Conservation (phyloP, 2,113 vertebrate species). For the Ibidorhyncha struthersii region DNA sequence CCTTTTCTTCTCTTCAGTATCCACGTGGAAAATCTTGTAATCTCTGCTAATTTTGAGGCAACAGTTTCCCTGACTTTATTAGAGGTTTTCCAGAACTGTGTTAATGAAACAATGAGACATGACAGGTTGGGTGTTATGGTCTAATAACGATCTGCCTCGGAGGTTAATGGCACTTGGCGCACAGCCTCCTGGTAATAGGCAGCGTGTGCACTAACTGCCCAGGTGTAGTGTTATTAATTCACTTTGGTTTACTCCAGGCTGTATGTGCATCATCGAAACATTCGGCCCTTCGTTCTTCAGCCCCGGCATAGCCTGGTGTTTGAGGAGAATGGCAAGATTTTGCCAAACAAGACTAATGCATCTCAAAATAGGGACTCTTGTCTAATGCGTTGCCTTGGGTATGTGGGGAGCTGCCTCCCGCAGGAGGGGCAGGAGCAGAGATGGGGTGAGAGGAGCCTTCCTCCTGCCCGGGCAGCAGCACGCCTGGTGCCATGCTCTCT, state of each 20-base stretch:
- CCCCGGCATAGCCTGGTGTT: background rate
- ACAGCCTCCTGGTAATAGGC: background rate
- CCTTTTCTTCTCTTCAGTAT: slow-evolving; percentile 42
- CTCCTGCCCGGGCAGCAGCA: fast-evolving
- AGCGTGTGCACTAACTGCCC: background rate
- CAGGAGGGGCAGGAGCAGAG: background rate
- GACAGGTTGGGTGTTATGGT: slow-evolving; percentile 56
- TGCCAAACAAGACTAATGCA: background rate
- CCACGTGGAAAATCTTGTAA: slow-evolving; percentile 48
- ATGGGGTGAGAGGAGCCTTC: background rate
- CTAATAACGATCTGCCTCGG: slow-evolving; percentile 44
- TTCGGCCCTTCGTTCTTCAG: background rate
- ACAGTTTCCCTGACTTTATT: slow-evolving; percentile 46
- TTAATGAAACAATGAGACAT: slow-evolving; percentile 68
- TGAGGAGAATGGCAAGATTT: background rate
- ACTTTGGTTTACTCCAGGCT: background rate
- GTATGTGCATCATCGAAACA: background rate
- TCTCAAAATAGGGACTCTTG: background rate
- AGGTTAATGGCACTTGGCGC: slow-evolving; percentile 61
- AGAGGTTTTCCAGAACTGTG: slow-evolving; percentile 61
- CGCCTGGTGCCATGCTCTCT: fast-evolving
- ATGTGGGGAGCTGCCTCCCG: background rate
- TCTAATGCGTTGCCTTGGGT: background rate
- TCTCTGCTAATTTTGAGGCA: slow-evolving; percentile 62
- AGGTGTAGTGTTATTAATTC: background rate